Conservation (phyloP, 2,797 vertebrate species). For the Sebastes goodei region DNA sequence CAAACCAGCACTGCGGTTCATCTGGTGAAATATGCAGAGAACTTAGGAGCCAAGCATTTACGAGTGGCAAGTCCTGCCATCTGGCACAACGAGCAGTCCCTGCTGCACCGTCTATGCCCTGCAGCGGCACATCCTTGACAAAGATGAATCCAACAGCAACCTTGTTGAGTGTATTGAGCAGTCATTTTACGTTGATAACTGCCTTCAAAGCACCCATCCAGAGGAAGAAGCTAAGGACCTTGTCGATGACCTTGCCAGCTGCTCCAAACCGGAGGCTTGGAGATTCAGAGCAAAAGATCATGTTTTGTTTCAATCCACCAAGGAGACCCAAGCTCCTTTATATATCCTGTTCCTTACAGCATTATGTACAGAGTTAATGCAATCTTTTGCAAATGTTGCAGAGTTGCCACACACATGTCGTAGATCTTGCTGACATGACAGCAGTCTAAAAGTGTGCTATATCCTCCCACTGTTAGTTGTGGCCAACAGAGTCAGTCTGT, state of each 20-base stretch:
- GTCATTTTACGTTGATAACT: not conserved
- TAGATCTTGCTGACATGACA: not conserved
- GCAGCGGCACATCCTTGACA: not conserved
- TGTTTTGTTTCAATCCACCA: too few species aligned
- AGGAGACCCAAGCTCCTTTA: too few species aligned
- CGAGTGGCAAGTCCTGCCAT: not conserved
- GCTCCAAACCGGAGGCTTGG: too few species aligned
- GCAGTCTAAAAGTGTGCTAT: not conserved
- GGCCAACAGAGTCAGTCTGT: not conserved
- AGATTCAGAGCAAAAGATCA: too few species aligned
- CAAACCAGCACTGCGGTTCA: not conserved
- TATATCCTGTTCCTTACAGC: too few species aligned
- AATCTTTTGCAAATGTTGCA: not conserved
- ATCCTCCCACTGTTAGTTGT: not conserved
- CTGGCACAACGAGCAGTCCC: not conserved
- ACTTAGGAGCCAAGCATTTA: not conserved
- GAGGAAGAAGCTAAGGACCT: accelerated
- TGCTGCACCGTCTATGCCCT: not conserved
- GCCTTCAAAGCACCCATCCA: not conserved
- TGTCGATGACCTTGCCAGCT: not conserved
- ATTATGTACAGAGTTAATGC: not conserved
- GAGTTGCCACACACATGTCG: not conserved
- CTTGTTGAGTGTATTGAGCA: too few species aligned
- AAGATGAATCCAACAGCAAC: not conserved
- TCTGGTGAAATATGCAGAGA: not conserved